A percentile compares a stretch with the other conserved stretches of the same genome.
Conservation (phyloP, 53 echinoderm and acorn worm species). For the Paelopatides confundens region DNA sequence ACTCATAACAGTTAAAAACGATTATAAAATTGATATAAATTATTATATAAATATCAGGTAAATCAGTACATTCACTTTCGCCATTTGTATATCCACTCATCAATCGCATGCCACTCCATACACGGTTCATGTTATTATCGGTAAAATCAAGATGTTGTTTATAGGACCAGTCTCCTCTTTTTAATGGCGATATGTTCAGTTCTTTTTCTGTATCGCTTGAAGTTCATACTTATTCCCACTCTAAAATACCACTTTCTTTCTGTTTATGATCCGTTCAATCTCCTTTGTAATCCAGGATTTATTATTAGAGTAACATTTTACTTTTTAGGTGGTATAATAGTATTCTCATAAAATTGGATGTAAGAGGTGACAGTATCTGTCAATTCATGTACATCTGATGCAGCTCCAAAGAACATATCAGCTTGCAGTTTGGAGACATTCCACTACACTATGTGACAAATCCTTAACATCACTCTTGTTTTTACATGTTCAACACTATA, state of each 20-base stretch:
- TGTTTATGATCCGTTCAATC: background rate
- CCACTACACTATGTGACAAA: too few relatives aligned
- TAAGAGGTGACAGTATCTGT: background rate
- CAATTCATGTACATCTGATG: background rate
- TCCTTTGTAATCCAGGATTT: conserved; percentile 3
- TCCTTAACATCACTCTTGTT: too few relatives aligned
- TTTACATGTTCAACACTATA: too few relatives aligned
- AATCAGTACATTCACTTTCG: too few relatives aligned
- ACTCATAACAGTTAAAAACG: too few relatives aligned
- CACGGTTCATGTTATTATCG: background rate
- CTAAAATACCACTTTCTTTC: background rate
- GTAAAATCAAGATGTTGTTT: background rate
- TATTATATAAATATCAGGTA: too few relatives aligned
- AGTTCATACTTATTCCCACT: background rate
- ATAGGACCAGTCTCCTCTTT: background rate
- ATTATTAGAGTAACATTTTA: background rate
- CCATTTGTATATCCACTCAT: background rate
- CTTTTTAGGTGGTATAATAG: background rate
- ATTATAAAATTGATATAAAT: background rate
- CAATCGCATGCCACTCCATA: background rate
- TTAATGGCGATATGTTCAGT: background rate
- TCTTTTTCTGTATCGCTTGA: background rate
- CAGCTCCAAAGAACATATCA: background rate
- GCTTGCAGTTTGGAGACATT: too few relatives aligned
- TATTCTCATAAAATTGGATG: background rate